Base-by-base conservation (phyloP, 23 tunicate species). In the Phallusia fumigata region DNA sequence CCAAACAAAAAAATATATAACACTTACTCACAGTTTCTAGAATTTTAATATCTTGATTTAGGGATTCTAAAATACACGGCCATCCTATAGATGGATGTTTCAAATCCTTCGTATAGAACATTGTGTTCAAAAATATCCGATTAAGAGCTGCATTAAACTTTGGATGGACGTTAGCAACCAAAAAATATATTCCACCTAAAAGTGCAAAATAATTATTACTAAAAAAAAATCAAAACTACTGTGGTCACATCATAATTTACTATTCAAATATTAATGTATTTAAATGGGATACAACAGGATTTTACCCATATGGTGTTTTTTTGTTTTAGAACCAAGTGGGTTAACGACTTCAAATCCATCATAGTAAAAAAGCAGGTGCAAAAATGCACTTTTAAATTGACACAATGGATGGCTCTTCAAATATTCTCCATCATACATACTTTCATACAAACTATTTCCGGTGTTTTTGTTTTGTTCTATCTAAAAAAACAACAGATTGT, bases 91-190 rank as follows among this genome's bases (percentile, higher is more conserved):
- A 51, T 51, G 58, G 58, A 51, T 51, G 58, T 18, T 51, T 51
- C 18, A 51, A 51, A 18, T 51, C 58, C 18, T 51, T 15, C 18
- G 58, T 51, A 51, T 51, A 51, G 18, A 51, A 51, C 58, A 51
- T 51, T 15, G 58, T 51, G 58, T 51, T 51, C 18, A 51, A 51
- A 51, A 51, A 51, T 51, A 51, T 51, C 18, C 58, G 15, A 51
- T 51, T 51, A 13, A 51, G 58, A 51, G 58, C 58, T 18, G 58
- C 58, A 51, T 51, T 51, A 51, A 51, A 51, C 58, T 51, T 51
- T 51, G 58, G 58, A 51, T 51, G 58, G 58, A 51, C 58, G 58
- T 51, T 51, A 51, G 58, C 58, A 51, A 51, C 58, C 58, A 51
- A 51, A 51, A 51, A 51, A 51, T 51, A 51, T 13, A 51, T 51